phyloP scores from a whole-genome alignment of 23 tunicate species.

The Halocynthia aurantium region DNA sequence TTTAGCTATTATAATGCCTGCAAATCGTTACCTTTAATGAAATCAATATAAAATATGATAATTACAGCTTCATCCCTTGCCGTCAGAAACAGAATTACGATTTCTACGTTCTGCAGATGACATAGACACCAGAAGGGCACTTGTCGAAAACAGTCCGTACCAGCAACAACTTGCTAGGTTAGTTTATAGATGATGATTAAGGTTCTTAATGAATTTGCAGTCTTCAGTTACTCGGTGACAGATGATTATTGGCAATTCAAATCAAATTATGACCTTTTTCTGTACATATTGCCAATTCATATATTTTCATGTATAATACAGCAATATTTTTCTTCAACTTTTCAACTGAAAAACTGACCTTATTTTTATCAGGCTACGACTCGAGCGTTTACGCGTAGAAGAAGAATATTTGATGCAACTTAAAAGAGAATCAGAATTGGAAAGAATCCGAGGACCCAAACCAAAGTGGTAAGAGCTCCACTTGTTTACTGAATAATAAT shows the following conservation, averaged over 20 bases:
- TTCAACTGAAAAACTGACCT: neutral
- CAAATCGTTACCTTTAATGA: no score
- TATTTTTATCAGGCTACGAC: constrained; percentile 43
- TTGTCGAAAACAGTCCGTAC: constrained; percentile 90
- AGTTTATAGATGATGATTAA: neutral
- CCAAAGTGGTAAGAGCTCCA: constrained; percentile 64
- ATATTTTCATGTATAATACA: no score
- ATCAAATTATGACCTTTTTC: no score
- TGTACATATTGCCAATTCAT: no score
- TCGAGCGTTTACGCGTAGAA: constrained; percentile 79
- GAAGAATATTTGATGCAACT: constrained; percentile 85
- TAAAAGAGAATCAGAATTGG: constrained; percentile 86
- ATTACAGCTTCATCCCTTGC: constrained; percentile 56
- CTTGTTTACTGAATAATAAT: no score
- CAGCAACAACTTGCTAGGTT: constrained; percentile 76
- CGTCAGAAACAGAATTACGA: constrained; percentile 45
- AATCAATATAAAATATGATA: no score
- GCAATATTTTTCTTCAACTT: neutral
- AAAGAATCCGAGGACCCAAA: constrained; percentile 89
- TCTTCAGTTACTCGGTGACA: no score
- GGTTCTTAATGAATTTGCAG: no score
- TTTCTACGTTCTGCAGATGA: constrained; percentile 72
- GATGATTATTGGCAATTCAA: no score
- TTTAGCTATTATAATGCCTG: no score
- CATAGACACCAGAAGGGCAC: constrained; percentile 77